Percentiles rank a stretch among this genome's conserved stretches.
Evolutionary conservation across 2,888 invertebrate species (phyloP).

Genomic region (Volucella zonaria): DNA sequence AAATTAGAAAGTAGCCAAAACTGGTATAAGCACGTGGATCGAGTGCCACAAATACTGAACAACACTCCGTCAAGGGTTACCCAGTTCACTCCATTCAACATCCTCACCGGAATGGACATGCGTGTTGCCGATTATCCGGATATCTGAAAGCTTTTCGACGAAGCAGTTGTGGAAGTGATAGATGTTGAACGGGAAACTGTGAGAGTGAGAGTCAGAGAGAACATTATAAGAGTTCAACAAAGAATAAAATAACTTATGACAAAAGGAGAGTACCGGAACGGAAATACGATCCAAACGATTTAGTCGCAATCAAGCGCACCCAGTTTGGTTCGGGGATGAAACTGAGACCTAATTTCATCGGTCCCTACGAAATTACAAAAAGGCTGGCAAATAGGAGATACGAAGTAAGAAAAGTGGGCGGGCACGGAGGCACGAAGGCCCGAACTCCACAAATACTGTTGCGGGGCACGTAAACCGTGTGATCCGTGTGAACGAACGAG

Average conservation of each 20-base stretch:
- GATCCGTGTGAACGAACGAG: too few species aligned
- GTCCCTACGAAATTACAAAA: conserved; percentile 37
- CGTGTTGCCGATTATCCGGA: too few species aligned
- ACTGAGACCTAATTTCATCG: conserved; percentile 53
- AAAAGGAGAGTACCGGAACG: conserved; percentile 4
- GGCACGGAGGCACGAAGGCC: conserved; percentile 37
- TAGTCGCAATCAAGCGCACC: too few species aligned
- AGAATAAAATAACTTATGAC: conserved; percentile 54
- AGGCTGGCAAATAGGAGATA: conserved; percentile 46
- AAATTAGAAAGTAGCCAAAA: conserved; percentile 76
- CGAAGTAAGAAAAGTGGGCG: conserved; percentile 47
- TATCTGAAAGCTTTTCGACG: too few species aligned
- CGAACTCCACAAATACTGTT: conserved; percentile 20
- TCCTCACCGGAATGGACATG: too few species aligned
- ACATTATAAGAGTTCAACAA: conserved; percentile 47
- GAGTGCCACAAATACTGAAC: conserved; percentile 74
- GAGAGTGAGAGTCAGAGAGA: conserved; percentile 45
- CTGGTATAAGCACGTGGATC: conserved; percentile 76
- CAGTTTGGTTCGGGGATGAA: conserved; percentile 12
- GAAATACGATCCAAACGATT: not conserved
- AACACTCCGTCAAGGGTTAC: conserved; percentile 47
- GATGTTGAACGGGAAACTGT: conserved; percentile 32
- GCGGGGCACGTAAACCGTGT: too few species aligned
- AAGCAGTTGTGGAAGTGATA: too few species aligned
- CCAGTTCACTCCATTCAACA: too few species aligned